Conservation (phyloP, 2,797 vertebrate species). For the Betta splendens region DNA sequence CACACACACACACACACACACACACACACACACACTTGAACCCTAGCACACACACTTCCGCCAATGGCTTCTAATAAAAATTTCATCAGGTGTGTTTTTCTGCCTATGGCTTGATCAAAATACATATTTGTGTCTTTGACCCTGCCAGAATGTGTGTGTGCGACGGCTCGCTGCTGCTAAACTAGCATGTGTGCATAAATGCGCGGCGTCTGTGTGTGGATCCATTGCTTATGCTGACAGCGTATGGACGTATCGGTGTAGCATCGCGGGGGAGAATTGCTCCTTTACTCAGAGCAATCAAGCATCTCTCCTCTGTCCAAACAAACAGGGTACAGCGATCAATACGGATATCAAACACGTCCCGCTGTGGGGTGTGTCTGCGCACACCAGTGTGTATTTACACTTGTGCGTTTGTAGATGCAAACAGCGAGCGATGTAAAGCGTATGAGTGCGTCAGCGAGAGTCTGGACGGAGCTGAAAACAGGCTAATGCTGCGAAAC, state of each 20-base stretch:
- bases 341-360: conserved; percentile 81
- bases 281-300: conserved; percentile 77
- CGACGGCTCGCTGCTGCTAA: conserved; percentile 19
- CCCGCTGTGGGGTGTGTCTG: conserved; percentile 41
- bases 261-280: conserved; percentile 54
- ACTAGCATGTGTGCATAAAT: conserved; percentile 29
- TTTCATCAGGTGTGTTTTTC: conserved; percentile 8
- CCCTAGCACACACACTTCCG: conserved; percentile 11
- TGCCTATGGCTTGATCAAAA: conserved; percentile 14
- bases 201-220: conserved; percentile 26
- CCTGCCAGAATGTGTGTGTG: conserved; percentile 4
- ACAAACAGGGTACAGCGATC: conserved; percentile 73
- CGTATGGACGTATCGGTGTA: conserved; percentile 40
- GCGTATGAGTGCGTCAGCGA: conserved; percentile 5
- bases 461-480: conserved; percentile 22
- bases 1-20: neutral
- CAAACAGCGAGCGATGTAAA: conserved; percentile 6
- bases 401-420: conserved; percentile 24
- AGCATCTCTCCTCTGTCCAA: conserved; percentile 76
- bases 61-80: conserved; percentile 25
- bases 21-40: neutral
- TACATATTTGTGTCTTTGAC: conserved; percentile 18
- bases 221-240: conserved; percentile 60
- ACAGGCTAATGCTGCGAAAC: conserved; percentile 16
- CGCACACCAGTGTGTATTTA: conserved; percentile 10